A percentile compares a stretch with the other conserved stretches of the same genome.
phyloP scores from a whole-genome alignment of 2,888 invertebrate genomes.

The Rhagium mordax region DNA sequence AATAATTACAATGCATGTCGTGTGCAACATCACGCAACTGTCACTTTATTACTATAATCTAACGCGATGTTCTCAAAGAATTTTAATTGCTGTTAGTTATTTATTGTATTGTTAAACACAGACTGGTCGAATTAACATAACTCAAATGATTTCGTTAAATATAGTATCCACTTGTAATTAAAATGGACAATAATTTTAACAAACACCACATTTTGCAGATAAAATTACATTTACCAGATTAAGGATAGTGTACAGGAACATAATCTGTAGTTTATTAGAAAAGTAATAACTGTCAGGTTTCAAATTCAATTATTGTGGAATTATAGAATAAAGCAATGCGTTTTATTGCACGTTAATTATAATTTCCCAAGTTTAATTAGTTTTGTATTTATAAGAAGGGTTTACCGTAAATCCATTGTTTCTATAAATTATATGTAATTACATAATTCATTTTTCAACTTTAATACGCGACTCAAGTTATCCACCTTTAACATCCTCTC shows the following conservation, averaged over 20 bases:
- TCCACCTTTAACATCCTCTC: no score
- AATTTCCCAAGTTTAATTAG: no score
- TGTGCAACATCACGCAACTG: neutral
- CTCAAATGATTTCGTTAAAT: constrained; percentile 1
- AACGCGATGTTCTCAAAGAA: neutral
- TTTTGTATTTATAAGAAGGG: no score
- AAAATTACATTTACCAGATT: neutral
- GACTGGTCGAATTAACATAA: neutral
- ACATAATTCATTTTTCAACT: no score
- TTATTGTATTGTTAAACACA: neutral
- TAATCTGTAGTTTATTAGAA: neutral
- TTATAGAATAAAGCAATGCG: no score
- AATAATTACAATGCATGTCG: neutral
- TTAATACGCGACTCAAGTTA: no score
- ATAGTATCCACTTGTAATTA: neutral
- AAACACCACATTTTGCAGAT: neutral
- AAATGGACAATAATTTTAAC: constrained; percentile 6
- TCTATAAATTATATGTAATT: no score
- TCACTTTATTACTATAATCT: constrained; percentile 7
- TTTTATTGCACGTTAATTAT: no score
- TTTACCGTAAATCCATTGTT: no score
- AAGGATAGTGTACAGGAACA: neutral
- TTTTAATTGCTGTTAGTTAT: constrained; percentile 15
- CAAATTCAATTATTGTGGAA: no score
- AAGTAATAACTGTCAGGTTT: neutral